These are phyloP conservation scores for Lordiphosa collinella DNA, from an alignment of 1,140 invertebrate genomes.

Conservation along the genomic window DNA sequence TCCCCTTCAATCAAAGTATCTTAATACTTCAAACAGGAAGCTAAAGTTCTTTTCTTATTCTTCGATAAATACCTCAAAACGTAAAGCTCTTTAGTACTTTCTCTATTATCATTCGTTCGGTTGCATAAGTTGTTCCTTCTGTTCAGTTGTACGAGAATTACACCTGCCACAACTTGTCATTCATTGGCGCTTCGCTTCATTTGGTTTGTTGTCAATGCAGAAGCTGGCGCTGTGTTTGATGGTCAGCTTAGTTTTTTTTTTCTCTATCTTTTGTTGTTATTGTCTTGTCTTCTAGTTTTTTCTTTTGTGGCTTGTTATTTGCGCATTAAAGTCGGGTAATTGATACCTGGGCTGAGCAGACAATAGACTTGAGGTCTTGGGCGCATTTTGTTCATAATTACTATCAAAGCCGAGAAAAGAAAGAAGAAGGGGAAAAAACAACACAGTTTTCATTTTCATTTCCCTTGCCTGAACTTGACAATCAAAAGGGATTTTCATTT, in stretches of 20 bases:
- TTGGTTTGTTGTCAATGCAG: constrained; percentile 22
- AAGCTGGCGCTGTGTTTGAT: constrained; percentile 10
- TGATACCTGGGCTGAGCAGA: constrained; percentile 59
- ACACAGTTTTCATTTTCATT: constrained; percentile 62
- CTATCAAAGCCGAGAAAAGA: constrained; percentile 32
- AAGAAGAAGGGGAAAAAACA: not conserved
- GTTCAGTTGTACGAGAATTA: not conserved
- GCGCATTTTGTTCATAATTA: constrained; percentile 58
- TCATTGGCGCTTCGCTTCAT: constrained; percentile 40
- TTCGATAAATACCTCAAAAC: constrained; percentile 26
- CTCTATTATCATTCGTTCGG: constrained; percentile 4
- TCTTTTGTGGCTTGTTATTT: constrained; percentile 67
- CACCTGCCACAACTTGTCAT: constrained; percentile 38
- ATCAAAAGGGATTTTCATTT: constrained; percentile 67
- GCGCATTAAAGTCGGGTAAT: constrained; percentile 71
- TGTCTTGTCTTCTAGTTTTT: constrained; percentile 12
- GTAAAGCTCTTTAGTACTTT: constrained; percentile 17
- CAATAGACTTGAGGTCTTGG: constrained; percentile 40
- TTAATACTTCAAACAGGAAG: not conserved
- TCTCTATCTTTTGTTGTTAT: constrained; percentile 21
- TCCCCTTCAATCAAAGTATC: constrained; percentile 1
- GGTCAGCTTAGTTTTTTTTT: constrained; percentile 20
- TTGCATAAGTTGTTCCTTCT: constrained; percentile 13
- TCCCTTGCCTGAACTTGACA: constrained; percentile 64
- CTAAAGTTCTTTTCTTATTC: not conserved